Conservation (phyloP, 2,113 vertebrate species). For the Cariama cristata region DNA sequence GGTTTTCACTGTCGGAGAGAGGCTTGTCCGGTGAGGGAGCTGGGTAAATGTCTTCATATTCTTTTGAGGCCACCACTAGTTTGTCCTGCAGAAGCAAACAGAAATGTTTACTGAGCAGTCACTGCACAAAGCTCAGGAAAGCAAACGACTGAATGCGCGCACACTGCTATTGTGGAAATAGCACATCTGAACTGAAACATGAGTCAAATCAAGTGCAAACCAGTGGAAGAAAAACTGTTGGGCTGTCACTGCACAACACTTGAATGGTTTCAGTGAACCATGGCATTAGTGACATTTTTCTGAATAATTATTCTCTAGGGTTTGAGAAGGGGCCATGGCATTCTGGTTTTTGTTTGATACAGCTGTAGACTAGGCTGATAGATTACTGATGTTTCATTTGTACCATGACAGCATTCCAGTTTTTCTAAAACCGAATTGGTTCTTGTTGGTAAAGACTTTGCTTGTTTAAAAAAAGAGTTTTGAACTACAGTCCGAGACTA, state of each 20-base stretch:
- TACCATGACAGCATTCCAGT: not conserved
- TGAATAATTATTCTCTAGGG: not conserved
- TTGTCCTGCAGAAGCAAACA: not conserved
- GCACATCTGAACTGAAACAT: not conserved
- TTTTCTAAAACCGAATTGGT: not conserved
- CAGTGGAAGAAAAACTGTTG: not conserved
- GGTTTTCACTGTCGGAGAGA: not conserved
- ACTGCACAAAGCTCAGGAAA: not conserved
- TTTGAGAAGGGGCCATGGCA: not conserved
- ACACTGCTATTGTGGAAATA: not conserved
- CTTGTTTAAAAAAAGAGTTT: not conserved
- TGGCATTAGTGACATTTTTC: not conserved
- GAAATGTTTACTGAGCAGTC: not conserved
- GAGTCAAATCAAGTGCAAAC: not conserved
- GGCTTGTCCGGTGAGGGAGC: not conserved
- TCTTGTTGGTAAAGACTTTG: not conserved
- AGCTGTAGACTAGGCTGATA: not conserved
- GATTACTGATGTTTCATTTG: not conserved
- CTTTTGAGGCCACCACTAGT: not conserved
- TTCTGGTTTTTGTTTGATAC: not conserved
- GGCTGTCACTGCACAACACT: not conserved
- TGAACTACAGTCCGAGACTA: not conserved
- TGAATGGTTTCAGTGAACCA: not conserved
- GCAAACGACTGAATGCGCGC: not conserved
- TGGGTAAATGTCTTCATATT: not conserved